Base-by-base conservation (phyloP, 2,888 invertebrate species). In the Aporophyla lueneburgensis region DNA sequence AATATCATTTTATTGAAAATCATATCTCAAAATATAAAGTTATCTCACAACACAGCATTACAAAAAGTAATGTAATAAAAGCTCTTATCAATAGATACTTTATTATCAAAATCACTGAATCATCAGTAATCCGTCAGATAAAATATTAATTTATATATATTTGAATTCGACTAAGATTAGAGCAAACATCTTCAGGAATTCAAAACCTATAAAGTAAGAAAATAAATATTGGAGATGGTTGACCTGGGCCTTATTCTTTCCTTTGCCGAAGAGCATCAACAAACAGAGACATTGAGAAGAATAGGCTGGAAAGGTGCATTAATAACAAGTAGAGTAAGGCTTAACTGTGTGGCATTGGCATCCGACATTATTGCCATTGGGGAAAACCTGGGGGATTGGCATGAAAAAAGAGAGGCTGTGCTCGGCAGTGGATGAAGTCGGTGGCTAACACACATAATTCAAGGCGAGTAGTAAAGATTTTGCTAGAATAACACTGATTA, bases 51-150 rank as follows among this genome's bases (percentile, higher is more conserved):
- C 33, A 7, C 10, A 9, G 9, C 5, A 46, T 43, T 62, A 10
- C 12, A 21, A 51, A 27, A 43, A 49, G 9, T 63, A 16, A 24
- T 21, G 19, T 7, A 51, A 24, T 63, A 63, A 54, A 54, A 24
- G 2, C 16, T 65, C 33, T n/a, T 79, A 78, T 63, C 63, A 58
- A 33, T 21, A 46, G 10, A 10, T 46, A 21, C 16, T 53, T 63
- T 51, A 16, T 12, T 51, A 78, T 56, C 54, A 51, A 71, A 71
- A 16, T 40, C 63, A 58, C 24, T 53, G 56, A 65, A 21, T 58
- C 63, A 71, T 67, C 43, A 59, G 5, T 58, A 58, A 21, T n/a
- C 14, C n/a, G 5, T 62, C 40, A n/a, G 40, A 49, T 33, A 51
- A 54, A 53, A 27, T 54, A 33, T 33, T 7, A 33, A n/a, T 9